A percentile compares a stretch with the other conserved stretches of the same genome.
These are phyloP conservation scores for Zapus hudsonius DNA, from an alignment of 2,113 vertebrate genomes.

Conservation along the genomic window DNA sequence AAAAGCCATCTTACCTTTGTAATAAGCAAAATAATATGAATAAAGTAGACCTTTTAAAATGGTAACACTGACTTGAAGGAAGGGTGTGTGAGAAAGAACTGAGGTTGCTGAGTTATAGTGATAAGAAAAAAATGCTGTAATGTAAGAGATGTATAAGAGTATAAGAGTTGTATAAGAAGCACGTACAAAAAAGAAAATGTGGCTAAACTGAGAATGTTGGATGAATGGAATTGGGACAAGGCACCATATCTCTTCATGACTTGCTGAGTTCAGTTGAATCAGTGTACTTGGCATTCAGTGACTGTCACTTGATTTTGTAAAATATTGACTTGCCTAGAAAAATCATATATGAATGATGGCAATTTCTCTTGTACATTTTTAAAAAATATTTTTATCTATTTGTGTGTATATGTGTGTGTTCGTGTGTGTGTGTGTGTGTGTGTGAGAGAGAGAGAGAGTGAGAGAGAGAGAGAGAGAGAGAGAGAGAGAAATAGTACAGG, in stretches of 20 bases:
- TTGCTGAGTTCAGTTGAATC: conserved; percentile 30
- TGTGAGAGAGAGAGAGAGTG: too few relatives aligned
- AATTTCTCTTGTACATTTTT: conserved; percentile 6
- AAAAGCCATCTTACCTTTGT: conserved; percentile 1
- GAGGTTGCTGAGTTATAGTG: not conserved
- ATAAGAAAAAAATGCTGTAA: conserved; percentile 14
- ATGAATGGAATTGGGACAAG: not conserved
- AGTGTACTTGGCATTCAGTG: conserved; percentile 14
- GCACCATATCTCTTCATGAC: not conserved
- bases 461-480: too few relatives aligned
- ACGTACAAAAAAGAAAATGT: not conserved
- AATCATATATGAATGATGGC: conserved; percentile 2
- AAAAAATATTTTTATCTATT: too few relatives aligned
- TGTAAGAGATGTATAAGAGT: too few relatives aligned
- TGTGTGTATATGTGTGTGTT: too few relatives aligned
- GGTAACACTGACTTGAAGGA: not conserved
- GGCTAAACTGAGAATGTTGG: not conserved
- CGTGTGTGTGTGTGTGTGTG: too few relatives aligned
- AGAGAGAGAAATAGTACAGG: too few relatives aligned
- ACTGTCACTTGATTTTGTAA: not conserved
- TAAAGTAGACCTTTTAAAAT: conserved; percentile 33
- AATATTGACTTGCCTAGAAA: conserved; percentile 33
- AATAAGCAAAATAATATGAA: conserved; percentile 4
- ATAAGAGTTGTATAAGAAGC: not conserved
- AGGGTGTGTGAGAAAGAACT: not conserved